Conservation (phyloP, 2,113 vertebrate genomes). For the Syrmaticus mikado region DNA sequence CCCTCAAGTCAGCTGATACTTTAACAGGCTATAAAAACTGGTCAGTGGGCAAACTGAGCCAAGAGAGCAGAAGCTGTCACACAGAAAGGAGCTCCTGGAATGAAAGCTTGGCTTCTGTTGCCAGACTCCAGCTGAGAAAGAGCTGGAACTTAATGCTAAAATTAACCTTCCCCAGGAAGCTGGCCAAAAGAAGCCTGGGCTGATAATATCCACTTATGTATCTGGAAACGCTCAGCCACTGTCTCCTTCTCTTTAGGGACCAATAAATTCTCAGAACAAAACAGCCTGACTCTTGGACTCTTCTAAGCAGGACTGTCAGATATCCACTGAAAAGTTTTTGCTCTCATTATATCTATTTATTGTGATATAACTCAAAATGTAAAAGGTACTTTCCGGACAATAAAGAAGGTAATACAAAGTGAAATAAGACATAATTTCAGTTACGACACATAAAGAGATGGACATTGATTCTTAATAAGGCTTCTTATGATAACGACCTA, state of each 20-base stretch:
- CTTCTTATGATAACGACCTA: not conserved
- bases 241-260: conserved; percentile 47
- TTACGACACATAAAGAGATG: not conserved
- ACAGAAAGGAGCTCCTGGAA: conserved; percentile 57
- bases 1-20: conserved; percentile 43
- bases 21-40: conserved; percentile 59
- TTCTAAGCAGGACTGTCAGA: conserved; percentile 14
- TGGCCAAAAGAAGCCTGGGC: conserved; percentile 63
- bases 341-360: not conserved
- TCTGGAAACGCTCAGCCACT: conserved; percentile 71
- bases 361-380: not conserved
- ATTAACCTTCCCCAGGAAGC: conserved; percentile 69
- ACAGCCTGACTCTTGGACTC: conserved; percentile 59
- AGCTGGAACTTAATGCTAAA: conserved; percentile 69
- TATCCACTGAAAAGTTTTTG: conserved; percentile 16
- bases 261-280: conserved; percentile 54
- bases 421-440: not conserved
- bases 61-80: conserved; percentile 50
- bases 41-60: conserved; percentile 37
- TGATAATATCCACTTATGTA: conserved; percentile 70
- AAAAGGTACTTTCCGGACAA: conserved; percentile 9
- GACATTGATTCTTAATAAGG: not conserved
- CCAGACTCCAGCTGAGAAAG: conserved; percentile 67
- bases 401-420: not conserved
- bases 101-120: conserved; percentile 55